These are phyloP conservation scores for Shargacucullia verbasci DNA, from an alignment of 2,888 invertebrate species.

Conservation along the genomic window DNA sequence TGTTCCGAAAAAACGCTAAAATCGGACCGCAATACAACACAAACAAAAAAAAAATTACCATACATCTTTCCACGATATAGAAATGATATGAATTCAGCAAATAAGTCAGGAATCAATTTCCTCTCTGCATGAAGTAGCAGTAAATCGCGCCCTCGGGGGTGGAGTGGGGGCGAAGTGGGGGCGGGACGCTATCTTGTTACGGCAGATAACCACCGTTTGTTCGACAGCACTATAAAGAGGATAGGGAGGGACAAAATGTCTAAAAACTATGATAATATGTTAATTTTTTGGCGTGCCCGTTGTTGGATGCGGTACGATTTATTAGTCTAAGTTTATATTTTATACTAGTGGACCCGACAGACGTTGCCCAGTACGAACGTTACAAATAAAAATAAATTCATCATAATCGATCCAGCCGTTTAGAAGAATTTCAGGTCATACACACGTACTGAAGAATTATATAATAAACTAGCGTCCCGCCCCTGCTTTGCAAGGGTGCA, in stretches of 20 bases:
- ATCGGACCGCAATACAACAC: slow-evolving; percentile 9
- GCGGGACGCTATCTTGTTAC: slow-evolving; percentile 53
- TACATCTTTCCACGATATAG: slow-evolving; percentile 24
- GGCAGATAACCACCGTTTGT: slow-evolving; percentile 69
- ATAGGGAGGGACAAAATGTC: slow-evolving; percentile 62
- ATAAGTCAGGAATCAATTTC: slow-evolving; percentile 72
- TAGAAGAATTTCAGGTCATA: too few species aligned
- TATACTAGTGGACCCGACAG: too few species aligned
- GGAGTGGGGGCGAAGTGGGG: slow-evolving; percentile 19
- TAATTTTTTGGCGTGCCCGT: slow-evolving; percentile 62
- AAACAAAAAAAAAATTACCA: slow-evolving; percentile 30
- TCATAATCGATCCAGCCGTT: too few species aligned
- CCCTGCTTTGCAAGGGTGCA: too few species aligned
- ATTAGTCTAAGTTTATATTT: too few species aligned
- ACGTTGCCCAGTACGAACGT: too few species aligned
- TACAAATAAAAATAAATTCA: too few species aligned
- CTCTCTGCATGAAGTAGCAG: slow-evolving; percentile 58
- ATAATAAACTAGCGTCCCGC: too few species aligned
- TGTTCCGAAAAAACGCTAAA: background rate
- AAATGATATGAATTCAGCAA: slow-evolving; percentile 56
- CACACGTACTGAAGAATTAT: too few species aligned
- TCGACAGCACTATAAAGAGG: slow-evolving; percentile 65
- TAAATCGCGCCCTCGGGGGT: slow-evolving; percentile 51
- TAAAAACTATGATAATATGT: slow-evolving; percentile 75
- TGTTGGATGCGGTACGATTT: slow-evolving; percentile 39